Evolutionary conservation across 2,797 vertebrate species (phyloP).

Genomic region (Tokudaia muenninki): DNA sequence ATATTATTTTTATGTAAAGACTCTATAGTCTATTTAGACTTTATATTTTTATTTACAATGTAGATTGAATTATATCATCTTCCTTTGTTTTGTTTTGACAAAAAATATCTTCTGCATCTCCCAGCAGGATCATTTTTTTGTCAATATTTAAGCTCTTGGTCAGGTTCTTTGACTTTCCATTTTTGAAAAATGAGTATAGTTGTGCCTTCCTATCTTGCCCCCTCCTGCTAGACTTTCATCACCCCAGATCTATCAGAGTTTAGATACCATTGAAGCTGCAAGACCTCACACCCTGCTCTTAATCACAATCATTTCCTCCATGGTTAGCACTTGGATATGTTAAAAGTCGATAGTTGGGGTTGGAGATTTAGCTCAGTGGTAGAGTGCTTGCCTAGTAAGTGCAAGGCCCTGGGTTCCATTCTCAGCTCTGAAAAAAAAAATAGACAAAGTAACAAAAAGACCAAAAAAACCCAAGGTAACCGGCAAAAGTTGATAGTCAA

Average conservation of each 20-base stretch:
- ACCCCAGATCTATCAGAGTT: constrained; percentile 27
- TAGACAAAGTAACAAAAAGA: too few species aligned
- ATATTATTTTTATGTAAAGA: constrained; percentile 11
- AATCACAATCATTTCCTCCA: constrained; percentile 10
- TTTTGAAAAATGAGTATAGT: background rate
- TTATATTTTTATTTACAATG: background rate
- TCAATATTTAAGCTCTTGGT: constrained; percentile 1
- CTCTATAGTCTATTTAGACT: background rate
- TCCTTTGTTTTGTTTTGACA: background rate
- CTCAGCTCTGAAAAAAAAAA: background rate
- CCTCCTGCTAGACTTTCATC: background rate
- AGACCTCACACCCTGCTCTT: constrained; percentile 21
- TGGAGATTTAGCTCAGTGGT: too few species aligned
- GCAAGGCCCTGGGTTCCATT: too few species aligned
- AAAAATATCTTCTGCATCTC: background rate
- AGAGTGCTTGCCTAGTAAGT: too few species aligned
- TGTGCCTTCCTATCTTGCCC: background rate
- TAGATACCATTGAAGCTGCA: background rate
- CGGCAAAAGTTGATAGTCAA: background rate
- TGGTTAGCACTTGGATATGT: constrained; percentile 1
- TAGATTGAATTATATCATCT: background rate
- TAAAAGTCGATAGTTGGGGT: background rate
- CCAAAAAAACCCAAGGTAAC: too few species aligned
- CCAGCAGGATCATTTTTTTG: background rate
- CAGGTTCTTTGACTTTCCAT: background rate